Evolutionary conservation across 2,888 invertebrate species (phyloP), one percentile per base, ranked within the genome.

Genomic region (Steinernema hermaphroditum): DNA sequence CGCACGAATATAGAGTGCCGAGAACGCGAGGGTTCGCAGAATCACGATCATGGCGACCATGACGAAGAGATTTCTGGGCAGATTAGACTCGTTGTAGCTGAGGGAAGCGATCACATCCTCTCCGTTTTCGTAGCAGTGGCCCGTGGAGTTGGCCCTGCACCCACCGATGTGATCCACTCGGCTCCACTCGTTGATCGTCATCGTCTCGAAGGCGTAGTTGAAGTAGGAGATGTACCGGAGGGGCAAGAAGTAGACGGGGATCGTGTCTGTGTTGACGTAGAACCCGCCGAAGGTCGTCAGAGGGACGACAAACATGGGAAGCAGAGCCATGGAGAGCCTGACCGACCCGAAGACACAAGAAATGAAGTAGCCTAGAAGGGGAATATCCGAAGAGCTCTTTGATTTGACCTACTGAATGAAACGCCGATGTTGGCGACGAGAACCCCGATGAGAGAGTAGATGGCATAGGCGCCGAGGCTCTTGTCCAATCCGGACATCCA

Each of bases 201-300:
- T 72, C n/a, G 86, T 82, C 75, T 88, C 88, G 77, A 87, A 88
- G 14, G 84, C 81, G 76, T 87, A 88, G 69, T 86, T 84, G 76
- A 88, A 87, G 84, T 87, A 88, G 22, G 87, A 87, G 27, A 88
- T 57, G 75, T 87, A 88, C 68, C 87, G 82, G 46, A 87, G 73
- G 77, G 88, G 88, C n/a, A 83, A 62, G 73, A 88, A 87, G 76
- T 86, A 88, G n/a, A 77, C 76, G 4, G 87, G 88, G 0, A 88
- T 79, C 8, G 86, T 83, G 29, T 91, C 92, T 27, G 92, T 91
- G 87, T 96, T 96, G 50, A 96, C 89, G 88, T 94, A 94, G 90
- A 94, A 95, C 49, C 96, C 96, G 74, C 96, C 96, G 87, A 97
- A 96, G 22, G 97, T 89, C 88, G 96, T 90, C 87, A 96, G 92